Base-by-base conservation (phyloP, 2,113 vertebrate species). In the Oryzias javanicus region DNA sequence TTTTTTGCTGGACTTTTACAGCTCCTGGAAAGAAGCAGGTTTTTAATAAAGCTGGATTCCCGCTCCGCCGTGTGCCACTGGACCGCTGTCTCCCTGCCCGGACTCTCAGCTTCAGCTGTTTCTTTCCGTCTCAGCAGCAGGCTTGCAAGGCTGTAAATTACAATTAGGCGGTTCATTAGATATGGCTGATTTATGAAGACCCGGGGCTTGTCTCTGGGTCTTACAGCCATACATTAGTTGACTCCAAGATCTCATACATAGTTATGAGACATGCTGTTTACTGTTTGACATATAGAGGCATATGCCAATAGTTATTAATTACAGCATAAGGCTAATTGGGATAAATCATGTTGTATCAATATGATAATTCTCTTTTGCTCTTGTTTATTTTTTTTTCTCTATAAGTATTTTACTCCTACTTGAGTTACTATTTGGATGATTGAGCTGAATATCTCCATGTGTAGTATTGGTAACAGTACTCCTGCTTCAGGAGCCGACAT, bases 101-200 rank as follows among this genome's bases (percentile, higher is more conserved):
- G 7, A 6, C 14, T 16, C 19, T 41, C 13, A 41, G n/a, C 52
- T 53, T 54, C 27, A 17, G 16, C 8, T 5, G 8, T 3, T 60
- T 41, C 42, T 46, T 51, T 72, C 56, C 49, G 49, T 61, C 20
- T 12, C 57, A 70, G 29, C 67, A 27, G 66, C 48, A 14, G 44
- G 55, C 60, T 70, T 45, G 45, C 60, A 29, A n/a, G 71, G 63
- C 78, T 79, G 75, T 84, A 82, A 83, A 88, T 84, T 79, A 71
- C 72, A 70, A 79, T 84, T 82, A 88, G 62, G 57, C 24, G 65
- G 49, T 84, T 80, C 73, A 78, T 84, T 86, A 82, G 72, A 78
- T 79, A 79, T 73, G 75, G 70, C 59, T 88, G 86, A 86, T 82
- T 84, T 84, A 84, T 82, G 56, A 69, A 50, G 68, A 61, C 60